Evolutionary conservation across 2,113 vertebrate genomes (phyloP).

Genomic region (Setophaga coronata): DNA sequence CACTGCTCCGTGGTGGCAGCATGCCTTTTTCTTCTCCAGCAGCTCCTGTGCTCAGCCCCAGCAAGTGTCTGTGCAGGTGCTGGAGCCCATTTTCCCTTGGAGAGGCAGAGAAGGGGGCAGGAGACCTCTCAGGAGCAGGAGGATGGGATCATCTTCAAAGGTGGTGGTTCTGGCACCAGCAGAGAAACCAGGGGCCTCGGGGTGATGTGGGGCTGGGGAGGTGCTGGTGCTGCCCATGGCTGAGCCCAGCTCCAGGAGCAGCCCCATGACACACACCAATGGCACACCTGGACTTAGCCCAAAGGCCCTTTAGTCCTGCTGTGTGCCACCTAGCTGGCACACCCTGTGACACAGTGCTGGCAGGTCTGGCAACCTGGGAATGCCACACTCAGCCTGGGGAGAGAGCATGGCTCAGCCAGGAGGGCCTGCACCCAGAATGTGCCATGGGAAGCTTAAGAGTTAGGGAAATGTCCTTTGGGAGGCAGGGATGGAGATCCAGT

Average conservation of each 20-base stretch:
- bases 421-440: background rate
- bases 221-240: background rate
- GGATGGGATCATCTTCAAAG: background rate
- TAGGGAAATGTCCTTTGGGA: background rate
- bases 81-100: background rate
- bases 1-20: background rate
- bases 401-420: background rate
- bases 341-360: background rate
- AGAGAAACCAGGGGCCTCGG: fast-evolving
- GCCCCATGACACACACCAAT: fast-evolving
- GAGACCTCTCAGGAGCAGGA: background rate
- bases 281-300: background rate
- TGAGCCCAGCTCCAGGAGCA: background rate
- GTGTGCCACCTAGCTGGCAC: background rate
- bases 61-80: background rate
- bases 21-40: background rate
- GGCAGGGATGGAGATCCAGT: fast-evolving
- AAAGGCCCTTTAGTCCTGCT: background rate
- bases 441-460: background rate
- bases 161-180: background rate
- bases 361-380: background rate
- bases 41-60: background rate
- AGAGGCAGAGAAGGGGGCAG: background rate
- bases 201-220: background rate
- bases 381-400: background rate